Base-by-base conservation (phyloP, 2,797 vertebrate species). In the Leptodactylus fallax region DNA sequence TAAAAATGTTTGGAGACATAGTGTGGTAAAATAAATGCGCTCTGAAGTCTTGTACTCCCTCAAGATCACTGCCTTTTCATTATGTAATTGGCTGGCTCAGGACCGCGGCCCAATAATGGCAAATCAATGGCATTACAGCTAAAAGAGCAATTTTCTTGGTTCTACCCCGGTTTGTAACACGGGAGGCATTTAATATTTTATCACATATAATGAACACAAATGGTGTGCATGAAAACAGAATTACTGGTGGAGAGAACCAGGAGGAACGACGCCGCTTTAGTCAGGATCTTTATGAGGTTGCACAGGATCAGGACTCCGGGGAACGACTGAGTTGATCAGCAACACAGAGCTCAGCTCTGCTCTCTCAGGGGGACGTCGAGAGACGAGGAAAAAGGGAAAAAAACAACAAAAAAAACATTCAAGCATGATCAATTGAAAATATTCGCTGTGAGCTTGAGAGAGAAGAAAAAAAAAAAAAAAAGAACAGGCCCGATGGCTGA, bases 171-270 rank as follows among this genome's bases (percentile, higher is more conserved):
- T 86, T 81, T 89, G 79, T 82, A 81, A 83, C 72, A 78, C 51
- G 72, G 72, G 79, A 79, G 23, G 79, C 85, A 89, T 89, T 89
- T 89, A 89, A 89, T 89, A 89, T 89, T 89, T 89, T 86, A 89
- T 89, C 80, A 83, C 79, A 83, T 63, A 83, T 89, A 89, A 89
- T 89, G 88, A 89, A 86, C 71, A 86, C 72, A 23, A 89, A 79
- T 65, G 63, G 27, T 79, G 88, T 83, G 72, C 79, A 77, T 83
- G 72, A 89, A 72, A 83, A 86, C 83, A 85, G 72, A 89, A 86
- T 86, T 83, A 86, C 71, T 81, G 88, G 79, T 77, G 87, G 79
- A 86, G 79, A 13, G 71, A 89, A 72, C 17, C 25, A 79, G 72
- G 53, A 58, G 79, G 55, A 76, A 82, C 69, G 80, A 45, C 45